Evolutionary conservation across 2,888 invertebrate genomes (phyloP).

Genomic region (Athalia rosae): DNA sequence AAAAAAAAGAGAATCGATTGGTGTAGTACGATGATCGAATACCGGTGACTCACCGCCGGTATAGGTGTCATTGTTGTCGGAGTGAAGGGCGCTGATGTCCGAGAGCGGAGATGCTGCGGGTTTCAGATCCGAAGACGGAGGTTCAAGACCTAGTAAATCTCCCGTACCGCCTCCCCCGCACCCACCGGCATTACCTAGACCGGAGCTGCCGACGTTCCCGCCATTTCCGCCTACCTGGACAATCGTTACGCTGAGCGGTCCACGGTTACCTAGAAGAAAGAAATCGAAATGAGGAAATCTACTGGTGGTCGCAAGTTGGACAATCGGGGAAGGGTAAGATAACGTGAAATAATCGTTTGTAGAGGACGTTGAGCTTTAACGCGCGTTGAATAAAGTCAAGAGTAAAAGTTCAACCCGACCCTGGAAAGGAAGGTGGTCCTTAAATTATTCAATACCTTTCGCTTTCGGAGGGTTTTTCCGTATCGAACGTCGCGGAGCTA

Average conservation of each 20-base stretch:
- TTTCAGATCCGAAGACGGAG: slow-evolving; percentile 62
- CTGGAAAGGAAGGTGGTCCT: too few relatives aligned
- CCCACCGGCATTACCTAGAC: slow-evolving; percentile 56
- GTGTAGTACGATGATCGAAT: too few relatives aligned
- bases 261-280: slow-evolving; percentile 70
- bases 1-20: not conserved
- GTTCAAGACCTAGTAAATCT: slow-evolving; percentile 68
- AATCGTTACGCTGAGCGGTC: slow-evolving; percentile 70
- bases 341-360: too few relatives aligned
- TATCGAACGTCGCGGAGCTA: too few relatives aligned
- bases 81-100: slow-evolving; percentile 66
- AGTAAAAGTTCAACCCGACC: too few relatives aligned
- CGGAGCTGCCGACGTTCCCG: slow-evolving; percentile 60
- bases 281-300: slow-evolving; percentile 14
- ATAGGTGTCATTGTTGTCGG: slow-evolving; percentile 69
- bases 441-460: too few relatives aligned
- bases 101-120: slow-evolving; percentile 68
- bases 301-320: too few relatives aligned
- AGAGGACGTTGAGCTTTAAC: too few relatives aligned
- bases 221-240: slow-evolving; percentile 64
- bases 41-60: slow-evolving; percentile 57
- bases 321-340: too few relatives aligned
- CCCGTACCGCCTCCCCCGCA: slow-evolving; percentile 58
- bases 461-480: too few relatives aligned
- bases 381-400: too few relatives aligned